Conservation (phyloP, 2,113 vertebrate genomes). For the Ardeotis arabs region DNA sequence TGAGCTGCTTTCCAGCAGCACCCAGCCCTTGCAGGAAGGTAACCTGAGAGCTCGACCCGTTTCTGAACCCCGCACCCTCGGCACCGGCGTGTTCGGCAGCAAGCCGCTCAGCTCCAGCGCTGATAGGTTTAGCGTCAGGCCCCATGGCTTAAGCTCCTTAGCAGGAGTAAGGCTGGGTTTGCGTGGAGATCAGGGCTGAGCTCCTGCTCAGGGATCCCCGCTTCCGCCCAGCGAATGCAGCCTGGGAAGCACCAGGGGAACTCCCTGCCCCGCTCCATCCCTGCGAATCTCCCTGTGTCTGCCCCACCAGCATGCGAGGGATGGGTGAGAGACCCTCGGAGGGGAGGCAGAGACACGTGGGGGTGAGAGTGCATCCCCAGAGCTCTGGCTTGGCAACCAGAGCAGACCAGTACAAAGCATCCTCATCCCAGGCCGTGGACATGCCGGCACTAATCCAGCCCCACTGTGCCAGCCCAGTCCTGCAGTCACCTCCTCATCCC, state of each 20-base stretch:
- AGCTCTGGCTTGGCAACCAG: not conserved
- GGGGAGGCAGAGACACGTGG: not conserved
- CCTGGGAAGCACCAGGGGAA: not conserved
- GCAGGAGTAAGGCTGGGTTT: accelerated
- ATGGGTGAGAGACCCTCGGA: no score
- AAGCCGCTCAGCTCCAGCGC: not conserved
- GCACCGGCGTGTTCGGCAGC: accelerated
- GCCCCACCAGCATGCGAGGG: accelerated
- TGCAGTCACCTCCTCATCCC: no score
- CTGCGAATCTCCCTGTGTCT: accelerated
- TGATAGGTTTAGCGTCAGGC: not conserved
- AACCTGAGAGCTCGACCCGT: accelerated
- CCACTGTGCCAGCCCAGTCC: no score
- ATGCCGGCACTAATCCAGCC: not conserved
- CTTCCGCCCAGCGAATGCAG: not conserved
- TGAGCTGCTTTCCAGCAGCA: not conserved
- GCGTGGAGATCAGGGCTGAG: not conserved
- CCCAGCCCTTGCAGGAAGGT: not conserved
- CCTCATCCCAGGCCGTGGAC: accelerated
- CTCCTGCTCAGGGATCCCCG: not conserved
- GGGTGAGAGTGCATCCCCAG: accelerated
- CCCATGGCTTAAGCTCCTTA: not conserved
- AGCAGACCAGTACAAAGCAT: not conserved
- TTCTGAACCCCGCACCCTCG: accelerated
- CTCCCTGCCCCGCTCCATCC: not conserved